Evolutionary conservation across 2,113 vertebrate genomes (phyloP), one percentile per base, ranked within the genome.

Genomic region (Scatophagus argus): DNA sequence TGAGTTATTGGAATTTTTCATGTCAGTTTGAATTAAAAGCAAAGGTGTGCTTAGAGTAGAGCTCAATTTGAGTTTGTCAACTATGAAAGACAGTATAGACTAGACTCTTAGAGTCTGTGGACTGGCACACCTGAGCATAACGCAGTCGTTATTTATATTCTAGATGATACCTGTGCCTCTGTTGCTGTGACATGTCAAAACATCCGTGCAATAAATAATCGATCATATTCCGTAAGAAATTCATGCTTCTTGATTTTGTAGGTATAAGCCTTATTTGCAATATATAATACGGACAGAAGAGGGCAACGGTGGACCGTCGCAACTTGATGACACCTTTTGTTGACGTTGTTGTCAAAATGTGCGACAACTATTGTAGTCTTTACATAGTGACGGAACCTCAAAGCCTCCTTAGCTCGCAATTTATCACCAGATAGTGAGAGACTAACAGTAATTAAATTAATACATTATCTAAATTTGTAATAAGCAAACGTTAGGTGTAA

Each of bases 321-420:
- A 23, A 1, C 4, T 47, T 61, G 64, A 78, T 90, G 80, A 82
- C 84, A 1, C 0, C 2, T 0, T 56, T 47, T 80, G 75, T 64
- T 73, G 39, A 81, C 41, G 21, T 1, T 43, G 56, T 54, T 47
- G 52, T 86, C 60, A 77, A 1, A 41, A 2, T 43, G 17, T 32
- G 83, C 76, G 78, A 84, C 81, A 38, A 0, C 23, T 3, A 39
- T 36, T 82, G 87, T 82, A 84, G 83, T 86, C 58, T 56, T 65
- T 38, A 3, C 36, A 31, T 10, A 16, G 31, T 17, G 3, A 25
- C 23, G 8, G 43, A 66, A 12, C 1, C 4, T 7, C 0, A 38
- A 5, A 27, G 10, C 16, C 36, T 13, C 63, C 13, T 60, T 19
- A 43, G 10, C 34, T 69, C 0, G 21, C 3, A 5, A 3, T 32